Evolutionary conservation across 2,113 vertebrate species (phyloP).

Genomic region (Zootoca vivipara): DNA sequence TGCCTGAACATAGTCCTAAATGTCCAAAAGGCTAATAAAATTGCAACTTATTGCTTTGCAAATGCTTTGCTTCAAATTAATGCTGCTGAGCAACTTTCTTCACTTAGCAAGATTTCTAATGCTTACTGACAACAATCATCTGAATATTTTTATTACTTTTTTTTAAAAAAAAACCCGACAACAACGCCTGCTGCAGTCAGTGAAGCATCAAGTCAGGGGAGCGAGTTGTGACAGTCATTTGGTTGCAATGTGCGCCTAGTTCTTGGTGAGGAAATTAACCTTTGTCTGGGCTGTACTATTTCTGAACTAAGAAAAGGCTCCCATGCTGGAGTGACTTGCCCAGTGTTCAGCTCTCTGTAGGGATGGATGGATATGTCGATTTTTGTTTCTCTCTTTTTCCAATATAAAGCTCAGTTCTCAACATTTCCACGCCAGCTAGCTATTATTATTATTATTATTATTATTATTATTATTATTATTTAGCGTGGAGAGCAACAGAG

Average conservation of each 20-base stretch:
- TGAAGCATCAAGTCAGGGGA: conserved; percentile 34
- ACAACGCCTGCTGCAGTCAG: neutral
- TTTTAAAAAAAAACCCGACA: neutral
- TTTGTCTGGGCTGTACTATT: neutral
- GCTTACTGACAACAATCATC: neutral
- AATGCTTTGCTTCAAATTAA: conserved; percentile 49
- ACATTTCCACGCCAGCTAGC: no score
- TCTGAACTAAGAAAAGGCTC: neutral
- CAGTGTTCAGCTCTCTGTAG: no score
- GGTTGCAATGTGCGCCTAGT: neutral
- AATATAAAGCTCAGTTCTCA: no score
- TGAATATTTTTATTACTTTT: conserved; percentile 36
- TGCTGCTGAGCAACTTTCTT: conserved; percentile 25
- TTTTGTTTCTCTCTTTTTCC: no score
- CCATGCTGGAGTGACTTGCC: no score
- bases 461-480: no score
- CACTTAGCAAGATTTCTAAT: neutral
- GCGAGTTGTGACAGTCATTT: conserved; percentile 4
- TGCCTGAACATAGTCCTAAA: conserved; percentile 21
- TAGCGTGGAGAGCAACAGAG: no score
- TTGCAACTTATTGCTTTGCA: conserved; percentile 44
- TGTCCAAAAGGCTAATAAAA: conserved; percentile 43
- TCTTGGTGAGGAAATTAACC: neutral
- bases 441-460: no score
- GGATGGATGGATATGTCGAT: no score